Conservation (phyloP, 2,797 vertebrate genomes). For the Eurystomus glaucurus region DNA sequence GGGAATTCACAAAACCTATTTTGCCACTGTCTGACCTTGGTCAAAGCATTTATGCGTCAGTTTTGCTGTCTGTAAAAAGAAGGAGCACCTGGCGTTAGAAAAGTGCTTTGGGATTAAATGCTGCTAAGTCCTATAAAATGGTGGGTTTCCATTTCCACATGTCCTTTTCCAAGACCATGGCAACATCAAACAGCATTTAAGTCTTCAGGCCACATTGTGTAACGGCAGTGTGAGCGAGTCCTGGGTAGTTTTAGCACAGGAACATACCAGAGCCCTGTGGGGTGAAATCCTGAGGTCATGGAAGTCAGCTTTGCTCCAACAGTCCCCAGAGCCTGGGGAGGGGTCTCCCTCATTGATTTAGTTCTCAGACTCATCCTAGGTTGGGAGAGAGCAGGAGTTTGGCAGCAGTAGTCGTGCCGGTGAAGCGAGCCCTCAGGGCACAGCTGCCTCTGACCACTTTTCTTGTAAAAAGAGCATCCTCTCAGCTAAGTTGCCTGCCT, state of each 20-base stretch:
- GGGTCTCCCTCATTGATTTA: accelerated
- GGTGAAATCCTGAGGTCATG: neutral
- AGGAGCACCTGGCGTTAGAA: neutral
- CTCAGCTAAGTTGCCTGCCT: neutral
- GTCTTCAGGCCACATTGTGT: accelerated
- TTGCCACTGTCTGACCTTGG: neutral
- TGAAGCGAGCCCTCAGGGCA: neutral
- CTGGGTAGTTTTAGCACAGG: neutral
- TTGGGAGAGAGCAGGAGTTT: neutral
- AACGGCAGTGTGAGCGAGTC: neutral
- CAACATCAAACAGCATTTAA: neutral
- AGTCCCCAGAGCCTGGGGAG: neutral
- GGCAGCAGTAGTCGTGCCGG: neutral
- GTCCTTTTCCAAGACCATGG: neutral
- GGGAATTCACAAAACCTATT: neutral
- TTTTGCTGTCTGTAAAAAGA: neutral
- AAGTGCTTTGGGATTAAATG: neutral
- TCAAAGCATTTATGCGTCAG: accelerated
- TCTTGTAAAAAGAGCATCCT: neutral
- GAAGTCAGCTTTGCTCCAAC: neutral
- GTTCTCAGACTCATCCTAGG: neutral
- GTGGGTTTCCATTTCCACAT: neutral
- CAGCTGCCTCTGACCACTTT: neutral
- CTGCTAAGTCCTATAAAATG: neutral
- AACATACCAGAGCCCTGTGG: neutral